Conservation (phyloP, 2,113 vertebrate genomes). For the Malurus melanocephalus region DNA sequence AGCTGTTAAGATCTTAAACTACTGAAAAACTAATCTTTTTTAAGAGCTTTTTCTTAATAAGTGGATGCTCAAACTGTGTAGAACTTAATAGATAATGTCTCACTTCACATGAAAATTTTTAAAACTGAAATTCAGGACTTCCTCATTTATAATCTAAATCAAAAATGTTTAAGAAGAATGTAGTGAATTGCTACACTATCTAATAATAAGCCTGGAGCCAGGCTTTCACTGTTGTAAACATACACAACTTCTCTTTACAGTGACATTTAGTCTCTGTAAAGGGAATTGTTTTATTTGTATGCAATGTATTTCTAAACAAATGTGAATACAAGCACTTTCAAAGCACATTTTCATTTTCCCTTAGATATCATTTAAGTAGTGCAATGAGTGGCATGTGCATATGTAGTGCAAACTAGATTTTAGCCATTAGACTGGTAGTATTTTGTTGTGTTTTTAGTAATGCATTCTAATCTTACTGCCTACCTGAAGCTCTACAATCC, state of each 20-base stretch:
- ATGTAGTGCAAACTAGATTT: neutral
- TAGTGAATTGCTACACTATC: neutral
- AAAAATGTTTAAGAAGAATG: neutral
- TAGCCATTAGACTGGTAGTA: neutral
- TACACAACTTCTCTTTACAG: neutral
- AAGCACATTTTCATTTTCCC: neutral
- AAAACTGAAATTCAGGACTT: neutral
- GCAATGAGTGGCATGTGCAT: neutral
- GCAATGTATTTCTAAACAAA: neutral
- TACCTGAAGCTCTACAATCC: neutral
- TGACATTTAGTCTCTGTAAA: neutral
- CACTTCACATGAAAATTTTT: neutral
- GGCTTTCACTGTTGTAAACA: neutral
- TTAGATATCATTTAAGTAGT: neutral
- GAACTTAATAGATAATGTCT: neutral
- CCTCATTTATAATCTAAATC: neutral
- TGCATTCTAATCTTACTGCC: neutral
- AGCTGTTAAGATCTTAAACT: neutral
- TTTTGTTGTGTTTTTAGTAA: neutral
- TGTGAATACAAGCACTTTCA: neutral
- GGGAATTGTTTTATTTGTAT: neutral
- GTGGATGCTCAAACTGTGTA: neutral
- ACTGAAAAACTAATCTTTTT: neutral
- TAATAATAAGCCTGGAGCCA: neutral
- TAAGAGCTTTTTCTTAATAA: neutral